Evolutionary conservation across 2,888 invertebrate genomes (phyloP), one percentile per base, ranked within the genome.

Genomic region (Chromoteleia sp.): DNA sequence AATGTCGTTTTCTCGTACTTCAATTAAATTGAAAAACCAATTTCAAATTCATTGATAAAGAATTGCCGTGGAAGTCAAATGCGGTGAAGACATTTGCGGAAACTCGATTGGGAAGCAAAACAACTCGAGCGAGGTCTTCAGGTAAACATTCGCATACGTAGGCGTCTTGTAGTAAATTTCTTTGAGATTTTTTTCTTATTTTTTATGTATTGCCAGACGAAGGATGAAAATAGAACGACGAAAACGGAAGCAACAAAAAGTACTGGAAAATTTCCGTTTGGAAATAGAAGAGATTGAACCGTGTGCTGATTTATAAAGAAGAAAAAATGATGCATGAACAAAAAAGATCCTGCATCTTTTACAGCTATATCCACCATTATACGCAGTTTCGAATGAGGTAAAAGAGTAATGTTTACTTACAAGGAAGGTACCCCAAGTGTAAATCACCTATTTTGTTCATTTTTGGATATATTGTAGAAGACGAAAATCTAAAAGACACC

Each of bases 251-350:
- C 45, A 82, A 78, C 75, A 75, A 82, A 61, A 77, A 74, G 63
- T 43, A 52, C 48, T 10, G 25, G 14, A 8, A 36, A 63, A 82
- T 82, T 70, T 82, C 77, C 70, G 70, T 74, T 77, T 65, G 74
- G 74, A 78, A 77, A 82, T 77, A 33, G 54, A 54, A 68, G 59
- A 63, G 74, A 70, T 70, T 70, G 70, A 65, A 78, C 65, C 74
- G 74, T 63, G 52, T 70, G 63, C 74, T 45, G 68, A 74, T 77
- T 77, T 58, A 77, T 48, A 58, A 77, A 58, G 54, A 78, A 54
- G 15, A 73, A 79, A 48, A 50, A 41, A 33, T 8, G 39, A 15
- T 10, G 19, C 58, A 65, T 58, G 65, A 75, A 48, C 73, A 30
- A 56, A 39, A 45, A 56, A 33, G 36, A 67, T 50, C 30, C 45